Evolutionary conservation across 2,113 vertebrate species (phyloP).

Genomic region (Alethe castanea): DNA sequence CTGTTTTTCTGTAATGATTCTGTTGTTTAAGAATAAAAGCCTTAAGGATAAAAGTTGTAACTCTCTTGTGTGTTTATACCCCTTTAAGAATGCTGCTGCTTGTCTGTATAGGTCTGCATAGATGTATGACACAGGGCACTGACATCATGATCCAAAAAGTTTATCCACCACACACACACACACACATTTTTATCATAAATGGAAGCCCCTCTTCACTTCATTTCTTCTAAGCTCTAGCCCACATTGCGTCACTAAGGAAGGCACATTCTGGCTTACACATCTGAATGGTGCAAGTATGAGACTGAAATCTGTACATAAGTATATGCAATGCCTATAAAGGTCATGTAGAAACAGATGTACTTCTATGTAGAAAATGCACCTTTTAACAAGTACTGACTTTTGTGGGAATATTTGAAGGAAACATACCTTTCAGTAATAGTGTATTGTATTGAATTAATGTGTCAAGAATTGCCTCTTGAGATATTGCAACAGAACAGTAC

Average conservation of each 20-base stretch:
- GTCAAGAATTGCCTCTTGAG: not conserved
- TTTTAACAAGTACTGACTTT: not conserved
- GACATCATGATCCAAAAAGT: not conserved
- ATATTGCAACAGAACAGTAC: not conserved
- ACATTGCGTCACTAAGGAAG: not conserved
- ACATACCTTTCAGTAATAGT: not conserved
- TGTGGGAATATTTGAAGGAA: not conserved
- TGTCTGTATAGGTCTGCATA: not conserved
- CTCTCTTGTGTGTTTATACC: accelerated
- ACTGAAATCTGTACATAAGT: not conserved
- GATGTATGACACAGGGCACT: accelerated
- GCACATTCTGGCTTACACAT: accelerated
- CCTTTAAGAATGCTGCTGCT: not conserved
- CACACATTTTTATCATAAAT: not conserved
- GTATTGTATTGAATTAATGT: not conserved
- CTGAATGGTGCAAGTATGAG: not conserved
- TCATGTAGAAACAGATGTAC: not conserved
- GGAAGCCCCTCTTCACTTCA: not conserved
- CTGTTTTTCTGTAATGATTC: not conserved
- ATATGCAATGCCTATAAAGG: not conserved
- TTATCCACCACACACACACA: not conserved
- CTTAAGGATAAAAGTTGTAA: not conserved
- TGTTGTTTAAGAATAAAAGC: not conserved
- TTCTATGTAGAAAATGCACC: not conserved
- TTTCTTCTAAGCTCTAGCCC: not conserved